A percentile compares a stretch with the other conserved stretches of the same genome.
Conservation (phyloP, 2,113 vertebrate species). For the Trematomus loennbergii region DNA sequence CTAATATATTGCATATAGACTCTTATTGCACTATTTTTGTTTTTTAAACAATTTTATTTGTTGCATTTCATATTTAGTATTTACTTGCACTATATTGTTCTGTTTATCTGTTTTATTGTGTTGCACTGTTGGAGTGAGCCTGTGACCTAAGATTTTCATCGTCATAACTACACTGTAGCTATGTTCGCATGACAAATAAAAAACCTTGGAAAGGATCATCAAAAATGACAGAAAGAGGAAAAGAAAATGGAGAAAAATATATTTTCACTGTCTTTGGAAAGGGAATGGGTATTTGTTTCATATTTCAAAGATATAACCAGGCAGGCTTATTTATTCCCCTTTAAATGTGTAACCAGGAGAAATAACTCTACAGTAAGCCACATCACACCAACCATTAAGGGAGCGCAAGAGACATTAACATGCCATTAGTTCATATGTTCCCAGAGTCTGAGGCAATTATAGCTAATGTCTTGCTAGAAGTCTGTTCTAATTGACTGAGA, state of each 20-base stretch:
- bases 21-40: no score
- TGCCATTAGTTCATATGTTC: slow-evolving; percentile 60
- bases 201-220: not conserved
- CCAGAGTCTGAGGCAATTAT: slow-evolving; percentile 53
- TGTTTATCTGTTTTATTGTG: no score
- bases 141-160: no score
- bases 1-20: no score
- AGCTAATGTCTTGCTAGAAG: slow-evolving; percentile 53
- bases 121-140: no score
- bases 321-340: not conserved
- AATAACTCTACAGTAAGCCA: slow-evolving; percentile 39
- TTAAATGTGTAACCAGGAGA: slow-evolving; percentile 27
- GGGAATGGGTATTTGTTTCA: slow-evolving; percentile 25
- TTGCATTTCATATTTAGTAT: no score
- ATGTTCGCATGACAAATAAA: no score
- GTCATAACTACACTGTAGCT: no score
- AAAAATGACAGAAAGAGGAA: not conserved
- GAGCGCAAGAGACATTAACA: slow-evolving; percentile 57
- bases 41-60: no score
- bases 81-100: no score
- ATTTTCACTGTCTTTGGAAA: not conserved
- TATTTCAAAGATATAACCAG: slow-evolving; percentile 20
- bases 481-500: slow-evolving; percentile 53
- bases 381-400: slow-evolving; percentile 50
- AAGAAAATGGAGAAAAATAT: not conserved